Evolutionary conservation across 2,888 invertebrate genomes (phyloP), one percentile per base, ranked within the genome.

Genomic region (Hyalella azteca): DNA sequence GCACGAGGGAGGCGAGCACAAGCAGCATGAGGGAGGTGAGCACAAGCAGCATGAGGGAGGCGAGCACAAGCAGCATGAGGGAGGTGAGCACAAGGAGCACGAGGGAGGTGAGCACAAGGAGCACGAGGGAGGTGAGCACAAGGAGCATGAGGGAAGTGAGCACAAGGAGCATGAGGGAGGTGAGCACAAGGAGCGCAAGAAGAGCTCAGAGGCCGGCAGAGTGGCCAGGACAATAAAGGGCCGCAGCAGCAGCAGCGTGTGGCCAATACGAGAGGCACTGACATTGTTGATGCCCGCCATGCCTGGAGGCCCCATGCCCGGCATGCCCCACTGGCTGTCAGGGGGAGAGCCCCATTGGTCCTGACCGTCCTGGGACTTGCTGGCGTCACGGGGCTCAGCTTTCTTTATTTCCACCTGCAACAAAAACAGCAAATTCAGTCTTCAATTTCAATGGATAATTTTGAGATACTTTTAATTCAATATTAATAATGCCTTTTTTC

Each of bases 311-410:
- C 81, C 83, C 39, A 83, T 79, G 73, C 79, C 80, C 36, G 81
- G 81, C 83, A 83, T 83, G 7, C 81, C 81, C 83, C 83, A 83
- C 73, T 83, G 83, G 66, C 81, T 83, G 75, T 83, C 83, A 3
- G 83, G 83, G n/a, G 81, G 83, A 39, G 81, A 59, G 41, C 83
- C 83, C 83, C 83, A 83, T 76, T 83, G 83, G 48, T 80, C 78
- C 39, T 81, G 73, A 5, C 79, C 83, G 40, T 83, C 83, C 50
- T 80, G 80, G 0, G 77, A 80, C 80, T 83, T 83, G 79, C 73
- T 83, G 36, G 83, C 81, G 60, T 83, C 83, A 13, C 83, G 77
- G 26, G 83, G 83, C 73, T 83, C 83, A 29, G 83, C 83, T 77
- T 83, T 83, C 81, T 83, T 83, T 32, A 83, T 83, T 50, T 83